Percentiles rank a stretch among this genome's conserved stretches.
phyloP scores from a whole-genome alignment of 2,888 invertebrate species.

The Mystacides longicornis region DNA sequence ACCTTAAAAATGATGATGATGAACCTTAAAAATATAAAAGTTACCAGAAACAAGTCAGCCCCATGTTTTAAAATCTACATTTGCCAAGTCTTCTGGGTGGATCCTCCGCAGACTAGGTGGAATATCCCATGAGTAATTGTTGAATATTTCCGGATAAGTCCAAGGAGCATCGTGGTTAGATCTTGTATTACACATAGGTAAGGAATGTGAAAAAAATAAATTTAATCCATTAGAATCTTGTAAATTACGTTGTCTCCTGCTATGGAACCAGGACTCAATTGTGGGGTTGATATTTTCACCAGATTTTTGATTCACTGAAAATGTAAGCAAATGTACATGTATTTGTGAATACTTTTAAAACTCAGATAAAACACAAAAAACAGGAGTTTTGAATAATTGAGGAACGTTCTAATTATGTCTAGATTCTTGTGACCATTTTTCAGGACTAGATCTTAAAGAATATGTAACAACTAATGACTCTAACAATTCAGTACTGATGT shows the following conservation, averaged over 20 bases:
- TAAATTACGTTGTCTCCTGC: constrained; percentile 28
- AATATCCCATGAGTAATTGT: constrained; percentile 42
- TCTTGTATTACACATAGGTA: constrained; percentile 34
- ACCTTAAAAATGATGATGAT: no score
- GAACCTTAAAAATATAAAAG: no score
- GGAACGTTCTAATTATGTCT: no score
- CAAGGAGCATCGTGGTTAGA: constrained; percentile 46
- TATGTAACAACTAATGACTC: no score
- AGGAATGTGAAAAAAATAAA: constrained; percentile 32
- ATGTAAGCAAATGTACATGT: neutral
- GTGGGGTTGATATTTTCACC: constrained; percentile 29
- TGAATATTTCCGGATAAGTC: constrained; percentile 46
- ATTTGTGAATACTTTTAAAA: neutral
- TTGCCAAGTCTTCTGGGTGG: constrained; percentile 4
- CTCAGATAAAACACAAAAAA: no score
- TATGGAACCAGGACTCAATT: constrained; percentile 23
- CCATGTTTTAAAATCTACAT: constrained; percentile 9
- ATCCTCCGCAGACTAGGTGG: constrained; percentile 56
- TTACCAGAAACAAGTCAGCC: constrained; percentile 6
- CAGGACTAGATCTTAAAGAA: no score
- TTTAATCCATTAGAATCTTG: constrained; percentile 30
- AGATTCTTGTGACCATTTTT: no score
- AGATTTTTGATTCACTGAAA: neutral
- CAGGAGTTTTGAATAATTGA: no score
- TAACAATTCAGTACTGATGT: no score